phyloP scores from a whole-genome alignment of 92 coral and sea anemone genomes.

The Siderastrea radians region DNA sequence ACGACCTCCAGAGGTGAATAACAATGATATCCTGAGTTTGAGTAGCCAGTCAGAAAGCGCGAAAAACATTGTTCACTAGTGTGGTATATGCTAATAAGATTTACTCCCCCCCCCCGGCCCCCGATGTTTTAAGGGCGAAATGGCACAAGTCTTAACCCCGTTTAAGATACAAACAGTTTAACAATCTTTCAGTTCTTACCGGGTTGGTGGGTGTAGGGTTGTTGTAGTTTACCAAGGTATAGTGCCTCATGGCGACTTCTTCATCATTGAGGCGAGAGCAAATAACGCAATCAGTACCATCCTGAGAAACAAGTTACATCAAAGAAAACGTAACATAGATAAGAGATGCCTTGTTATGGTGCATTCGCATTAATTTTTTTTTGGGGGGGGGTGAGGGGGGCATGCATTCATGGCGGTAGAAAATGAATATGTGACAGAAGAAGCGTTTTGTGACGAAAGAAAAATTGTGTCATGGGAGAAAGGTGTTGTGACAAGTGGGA shows the following conservation, averaged over 20 bases:
- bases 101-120: not conserved
- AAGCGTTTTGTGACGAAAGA: not conserved
- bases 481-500: too few species aligned
- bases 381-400: too few species aligned
- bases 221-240: conserved; percentile 51
- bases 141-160: too few species aligned
- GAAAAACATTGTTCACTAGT: too few species aligned
- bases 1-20: too few species aligned
- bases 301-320: conserved; percentile 13
- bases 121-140: too few species aligned
- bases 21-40: too few species aligned
- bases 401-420: not conserved
- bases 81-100: too few species aligned
- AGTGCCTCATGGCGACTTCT: conserved; percentile 46
- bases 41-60: too few species aligned
- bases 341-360: too few species aligned
- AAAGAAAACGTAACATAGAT: not conserved
- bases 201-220: conserved; percentile 58
- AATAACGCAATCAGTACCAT: conserved; percentile 72
- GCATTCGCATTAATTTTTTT: too few species aligned
- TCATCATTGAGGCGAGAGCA: conserved; percentile 57
- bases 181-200: conserved; percentile 37
- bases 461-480: not conserved
- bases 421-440: not conserved
- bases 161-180: too few species aligned